These are phyloP conservation scores for Exephanes ischioxanthus DNA, from an alignment of 2,888 invertebrate species.

Conservation along the genomic window DNA sequence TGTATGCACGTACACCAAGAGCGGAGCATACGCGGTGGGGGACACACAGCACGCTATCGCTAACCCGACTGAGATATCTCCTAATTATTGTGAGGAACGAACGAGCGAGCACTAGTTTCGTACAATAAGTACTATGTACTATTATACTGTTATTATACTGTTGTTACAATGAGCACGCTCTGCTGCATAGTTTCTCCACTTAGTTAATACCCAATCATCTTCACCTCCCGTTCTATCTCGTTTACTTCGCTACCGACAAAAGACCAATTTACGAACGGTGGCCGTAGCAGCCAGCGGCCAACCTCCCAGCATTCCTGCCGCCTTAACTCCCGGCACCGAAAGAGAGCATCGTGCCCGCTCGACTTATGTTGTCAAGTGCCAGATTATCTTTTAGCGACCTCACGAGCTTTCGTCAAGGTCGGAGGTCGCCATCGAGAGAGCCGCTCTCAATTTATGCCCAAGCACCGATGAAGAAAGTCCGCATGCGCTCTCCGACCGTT, in stretches of 20 bases:
- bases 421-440: constrained; percentile 16
- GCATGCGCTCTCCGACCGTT: not conserved
- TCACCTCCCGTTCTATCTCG: constrained; percentile 22
- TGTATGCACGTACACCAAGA: no score
- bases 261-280: constrained; percentile 32
- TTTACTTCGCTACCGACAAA: constrained; percentile 25
- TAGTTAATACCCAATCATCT: constrained; percentile 37
- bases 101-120: constrained; percentile 35
- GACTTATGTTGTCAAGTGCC: constrained; percentile 20
- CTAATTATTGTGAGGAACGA: constrained; percentile 55
- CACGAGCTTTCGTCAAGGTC: constrained; percentile 13
- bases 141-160: constrained; percentile 38
- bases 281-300: not conserved
- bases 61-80: constrained; percentile 53
- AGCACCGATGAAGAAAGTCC: not conserved
- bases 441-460: not conserved
- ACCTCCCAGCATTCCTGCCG: not conserved
- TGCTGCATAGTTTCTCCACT: constrained; percentile 12
- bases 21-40: not conserved
- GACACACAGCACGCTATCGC: constrained; percentile 23
- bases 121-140: constrained; percentile 30
- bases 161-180: constrained; percentile 15
- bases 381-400: constrained; percentile 27
- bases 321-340: not conserved
- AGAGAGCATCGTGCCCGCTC: constrained; percentile 4